These are phyloP conservation scores for Lycia hirtaria DNA, from an alignment of 2,888 invertebrate species.

Conservation along the genomic window DNA sequence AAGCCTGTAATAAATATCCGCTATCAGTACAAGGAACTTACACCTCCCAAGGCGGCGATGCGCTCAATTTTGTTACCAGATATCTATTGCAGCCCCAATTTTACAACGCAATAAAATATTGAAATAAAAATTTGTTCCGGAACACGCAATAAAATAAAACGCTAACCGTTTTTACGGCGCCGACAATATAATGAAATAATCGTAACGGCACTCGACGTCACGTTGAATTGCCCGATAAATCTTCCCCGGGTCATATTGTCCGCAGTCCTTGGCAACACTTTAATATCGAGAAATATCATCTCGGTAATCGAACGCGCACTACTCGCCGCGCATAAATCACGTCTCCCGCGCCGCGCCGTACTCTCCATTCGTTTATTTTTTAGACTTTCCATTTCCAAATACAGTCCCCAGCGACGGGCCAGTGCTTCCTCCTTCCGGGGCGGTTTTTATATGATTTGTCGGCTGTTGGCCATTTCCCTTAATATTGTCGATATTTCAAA, in stretches of 20 bases:
- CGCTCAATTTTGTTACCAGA: conserved; percentile 59
- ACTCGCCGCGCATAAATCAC: conserved; percentile 79
- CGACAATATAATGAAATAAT: conserved; percentile 85
- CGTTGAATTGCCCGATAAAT: conserved; percentile 82
- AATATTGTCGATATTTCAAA: conserved; percentile 85
- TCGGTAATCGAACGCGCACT: conserved; percentile 81
- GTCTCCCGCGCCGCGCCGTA: conserved; percentile 59
- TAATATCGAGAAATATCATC: conserved; percentile 85
- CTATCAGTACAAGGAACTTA: conserved; percentile 42
- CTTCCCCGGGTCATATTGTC: conserved; percentile 84
- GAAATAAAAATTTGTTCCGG: conserved; percentile 77
- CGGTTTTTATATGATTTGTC: conserved; percentile 84
- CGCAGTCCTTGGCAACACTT: conserved; percentile 82
- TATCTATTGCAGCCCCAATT: conserved; percentile 64
- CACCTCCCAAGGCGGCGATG: conserved; percentile 52
- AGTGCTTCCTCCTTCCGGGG: conserved; percentile 84
- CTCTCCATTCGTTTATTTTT: conserved; percentile 81
- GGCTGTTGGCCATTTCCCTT: conserved; percentile 83
- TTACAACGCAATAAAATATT: conserved; percentile 83
- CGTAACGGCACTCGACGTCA: conserved; percentile 82
- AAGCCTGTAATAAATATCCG: conserved; percentile 29
- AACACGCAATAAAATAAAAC: conserved; percentile 82
- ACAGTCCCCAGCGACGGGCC: conserved; percentile 83
- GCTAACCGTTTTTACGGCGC: conserved; percentile 84
- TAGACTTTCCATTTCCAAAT: conserved; percentile 85